Base-by-base conservation (phyloP, 2,888 invertebrate genomes). In the Drosophila monieri region DNA sequence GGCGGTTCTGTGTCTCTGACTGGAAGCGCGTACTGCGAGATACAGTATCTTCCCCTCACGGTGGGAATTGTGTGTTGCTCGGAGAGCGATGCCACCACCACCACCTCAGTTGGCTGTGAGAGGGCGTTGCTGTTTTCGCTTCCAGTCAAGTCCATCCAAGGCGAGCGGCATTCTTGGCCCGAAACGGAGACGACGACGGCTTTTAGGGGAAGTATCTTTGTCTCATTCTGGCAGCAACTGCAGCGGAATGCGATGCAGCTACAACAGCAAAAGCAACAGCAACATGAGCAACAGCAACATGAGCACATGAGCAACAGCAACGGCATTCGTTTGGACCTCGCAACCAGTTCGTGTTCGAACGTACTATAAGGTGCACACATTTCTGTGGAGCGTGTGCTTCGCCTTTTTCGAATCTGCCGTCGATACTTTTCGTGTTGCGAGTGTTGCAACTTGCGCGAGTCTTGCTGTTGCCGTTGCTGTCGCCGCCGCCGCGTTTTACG, bases 331-430 rank as follows among this genome's bases (percentile, higher is more conserved):
- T 41, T 18, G 43, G 43, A 21, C 23, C 35, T 44, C 44, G 44
- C 56, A 90, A 90, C 90, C 88, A 91, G 91, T 91, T 90, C 88
- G 89, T 88, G 89, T 86, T 90, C 89, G 90, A 90, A 89, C 91
- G 90, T 91, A 88, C 89, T 64, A 44, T 81, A 86, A 88, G 89
- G 89, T 90, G 88, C 89, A 90, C 89, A 90, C 89, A 89, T 89
- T 89, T 89, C 39, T 41, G 39, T 41, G 84, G 80, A 70, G 80
- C 84, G 88, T 88, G 43, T 49, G 62, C 25, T 44, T 27, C 44
- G 66, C 64, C 44, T 18, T 39, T 35, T 32, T 21, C 48, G 48
- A 15, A 52, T 44, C n/a, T 65, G 44, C 66, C 65, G 62, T 65
- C 44, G 60, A 60, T 60, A 27, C 60, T 46, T 59, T 35, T 67